Percentiles rank a stretch among this genome's conserved stretches.
These are phyloP conservation scores for Thymelicus sylvestris DNA, from an alignment of 2,888 invertebrate species.

Conservation along the genomic window DNA sequence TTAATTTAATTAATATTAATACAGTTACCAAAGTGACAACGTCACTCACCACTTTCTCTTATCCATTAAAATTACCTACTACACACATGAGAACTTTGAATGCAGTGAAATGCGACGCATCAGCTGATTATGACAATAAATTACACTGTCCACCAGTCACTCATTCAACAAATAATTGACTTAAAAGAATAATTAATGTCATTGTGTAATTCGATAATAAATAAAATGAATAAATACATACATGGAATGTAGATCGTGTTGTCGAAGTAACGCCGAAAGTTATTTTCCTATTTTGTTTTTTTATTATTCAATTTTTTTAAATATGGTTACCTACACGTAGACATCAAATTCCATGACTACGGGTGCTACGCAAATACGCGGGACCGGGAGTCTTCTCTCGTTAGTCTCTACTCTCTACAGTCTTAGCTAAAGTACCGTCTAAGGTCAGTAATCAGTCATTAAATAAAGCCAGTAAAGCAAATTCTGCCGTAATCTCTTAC, in stretches of 20 bases:
- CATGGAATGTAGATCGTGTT: slow-evolving; percentile 13
- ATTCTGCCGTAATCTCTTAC: too few species aligned
- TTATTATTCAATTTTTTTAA: not conserved
- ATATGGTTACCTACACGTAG: too few species aligned
- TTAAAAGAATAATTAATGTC: slow-evolving; percentile 35
- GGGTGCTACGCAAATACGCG: too few species aligned
- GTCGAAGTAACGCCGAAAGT: slow-evolving; percentile 7
- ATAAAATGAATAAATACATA: slow-evolving; percentile 29
- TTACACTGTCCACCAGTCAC: slow-evolving; percentile 34
- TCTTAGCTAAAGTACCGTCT: too few species aligned
- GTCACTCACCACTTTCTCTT: slow-evolving; percentile 23
- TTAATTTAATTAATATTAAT: too few species aligned
- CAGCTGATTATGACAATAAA: slow-evolving; percentile 34
- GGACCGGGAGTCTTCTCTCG: too few species aligned
- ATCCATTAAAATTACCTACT: slow-evolving; percentile 3
- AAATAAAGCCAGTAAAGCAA: too few species aligned
- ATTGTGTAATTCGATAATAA: slow-evolving; percentile 34
- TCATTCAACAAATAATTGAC: slow-evolving; percentile 35
- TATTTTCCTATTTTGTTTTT: slow-evolving; percentile 6
- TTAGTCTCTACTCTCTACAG: too few species aligned
- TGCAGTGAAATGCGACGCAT: slow-evolving; percentile 33
- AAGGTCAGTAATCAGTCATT: too few species aligned
- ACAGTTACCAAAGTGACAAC: not conserved
- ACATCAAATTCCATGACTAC: too few species aligned
- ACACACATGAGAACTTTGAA: slow-evolving; percentile 18